A percentile compares a stretch with the other conserved stretches of the same genome.
These are phyloP conservation scores for Sphenodon punctatus DNA, from an alignment of 2,797 vertebrate species.

Conservation along the genomic window DNA sequence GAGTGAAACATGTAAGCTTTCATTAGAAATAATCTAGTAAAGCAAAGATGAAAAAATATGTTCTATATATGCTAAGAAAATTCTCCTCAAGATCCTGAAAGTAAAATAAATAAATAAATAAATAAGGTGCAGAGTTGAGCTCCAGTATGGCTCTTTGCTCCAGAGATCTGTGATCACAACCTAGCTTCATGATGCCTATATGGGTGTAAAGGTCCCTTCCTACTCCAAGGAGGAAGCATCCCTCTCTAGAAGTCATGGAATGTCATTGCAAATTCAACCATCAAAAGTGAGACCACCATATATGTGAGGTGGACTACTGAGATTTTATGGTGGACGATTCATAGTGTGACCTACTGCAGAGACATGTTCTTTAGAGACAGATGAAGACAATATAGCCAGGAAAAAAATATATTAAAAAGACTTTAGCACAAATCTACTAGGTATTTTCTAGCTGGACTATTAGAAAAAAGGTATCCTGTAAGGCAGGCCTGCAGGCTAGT, in stretches of 20 bases:
- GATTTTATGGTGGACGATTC: not conserved
- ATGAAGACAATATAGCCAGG: not conserved
- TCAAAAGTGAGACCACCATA: not conserved
- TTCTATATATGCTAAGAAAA: not conserved
- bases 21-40: not conserved
- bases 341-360: not conserved
- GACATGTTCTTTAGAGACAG: not conserved
- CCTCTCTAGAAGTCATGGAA: not conserved
- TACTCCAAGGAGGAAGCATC: not conserved
- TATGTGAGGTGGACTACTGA: not conserved
- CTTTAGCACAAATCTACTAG: not conserved
- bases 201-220: too few relatives aligned
- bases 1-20: not conserved
- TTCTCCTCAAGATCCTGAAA: not conserved
- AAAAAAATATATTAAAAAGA: not conserved
- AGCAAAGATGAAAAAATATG: not conserved
- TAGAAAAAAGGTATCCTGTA: fast-evolving
- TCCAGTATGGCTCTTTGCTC: too few relatives aligned
- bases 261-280: not conserved
- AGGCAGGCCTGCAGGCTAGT: too few relatives aligned
- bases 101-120: too few relatives aligned
- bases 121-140: too few relatives aligned
- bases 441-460: not conserved
- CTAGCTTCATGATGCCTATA: too few relatives aligned
- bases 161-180: too few relatives aligned